Percentiles rank a stretch among this genome's conserved stretches.
Conservation (phyloP, 2,888 invertebrate genomes). For the Ochropacha duplaris region DNA sequence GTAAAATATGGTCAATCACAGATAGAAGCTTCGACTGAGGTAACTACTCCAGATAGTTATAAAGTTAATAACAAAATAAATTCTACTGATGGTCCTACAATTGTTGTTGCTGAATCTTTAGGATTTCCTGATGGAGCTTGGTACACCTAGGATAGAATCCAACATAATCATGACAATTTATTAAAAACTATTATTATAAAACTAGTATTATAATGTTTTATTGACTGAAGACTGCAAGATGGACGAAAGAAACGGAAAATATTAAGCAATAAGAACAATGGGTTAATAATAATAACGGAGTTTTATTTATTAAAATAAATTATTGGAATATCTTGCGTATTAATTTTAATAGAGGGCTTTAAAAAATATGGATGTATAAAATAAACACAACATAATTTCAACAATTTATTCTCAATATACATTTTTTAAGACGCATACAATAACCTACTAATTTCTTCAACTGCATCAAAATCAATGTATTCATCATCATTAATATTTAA, state of each 20-base stretch:
- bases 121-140: constrained; percentile 18
- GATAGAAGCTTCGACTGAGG: constrained; percentile 5
- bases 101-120: constrained; percentile 42
- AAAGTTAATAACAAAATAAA: constrained; percentile 9
- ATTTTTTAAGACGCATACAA: not conserved
- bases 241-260: too few species aligned
- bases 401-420: not conserved
- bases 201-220: too few species aligned
- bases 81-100: constrained; percentile 22
- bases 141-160: constrained; percentile 1
- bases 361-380: not conserved
- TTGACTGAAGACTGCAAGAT: too few species aligned
- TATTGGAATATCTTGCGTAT: not conserved
- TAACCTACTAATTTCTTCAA: not conserved
- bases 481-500: not conserved
- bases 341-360: not conserved
- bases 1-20: constrained; percentile 45
- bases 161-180: not conserved
- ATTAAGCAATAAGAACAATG: too few species aligned
- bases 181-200: too few species aligned
- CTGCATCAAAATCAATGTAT: not conserved
- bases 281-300: too few species aligned
- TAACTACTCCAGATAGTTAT: not conserved
- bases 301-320: not conserved
- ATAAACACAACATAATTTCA: not conserved